Conservation (phyloP, 2,888 invertebrate genomes). For the Drosophila kambysellisi region DNA sequence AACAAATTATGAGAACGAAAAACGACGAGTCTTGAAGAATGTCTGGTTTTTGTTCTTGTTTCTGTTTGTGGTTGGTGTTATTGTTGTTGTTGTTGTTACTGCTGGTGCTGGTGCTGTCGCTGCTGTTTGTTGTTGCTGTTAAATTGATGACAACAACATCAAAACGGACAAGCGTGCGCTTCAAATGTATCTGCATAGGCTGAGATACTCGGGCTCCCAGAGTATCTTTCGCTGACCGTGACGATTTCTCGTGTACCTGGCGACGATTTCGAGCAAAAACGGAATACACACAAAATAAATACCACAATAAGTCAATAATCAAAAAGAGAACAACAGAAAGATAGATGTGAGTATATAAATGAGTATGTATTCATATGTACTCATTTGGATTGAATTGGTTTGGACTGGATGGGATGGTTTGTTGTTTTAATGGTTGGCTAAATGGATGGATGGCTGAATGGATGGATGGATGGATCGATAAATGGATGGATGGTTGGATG, state of each 20-base stretch:
- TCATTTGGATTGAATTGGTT: constrained; percentile 34
- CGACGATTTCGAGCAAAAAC: constrained; percentile 59
- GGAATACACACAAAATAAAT: constrained; percentile 37
- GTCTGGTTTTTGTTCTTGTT: constrained; percentile 60
- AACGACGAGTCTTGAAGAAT: constrained; percentile 69
- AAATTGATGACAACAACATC: constrained; percentile 81
- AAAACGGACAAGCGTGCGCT: constrained; percentile 80
- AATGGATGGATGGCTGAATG: constrained; percentile 12
- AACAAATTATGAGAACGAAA: constrained; percentile 79
- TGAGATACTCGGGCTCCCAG: constrained; percentile 46
- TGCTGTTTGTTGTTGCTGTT: constrained; percentile 56
- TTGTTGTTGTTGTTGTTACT: constrained; percentile 30
- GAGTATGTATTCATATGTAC: constrained; percentile 24
- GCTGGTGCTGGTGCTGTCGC: constrained; percentile 28
- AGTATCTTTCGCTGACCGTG: constrained; percentile 70
- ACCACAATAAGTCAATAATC: constrained; percentile 78
- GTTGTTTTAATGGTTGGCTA: constrained; percentile 13
- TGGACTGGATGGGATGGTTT: constrained; percentile 31
- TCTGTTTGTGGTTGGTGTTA: constrained; percentile 36
- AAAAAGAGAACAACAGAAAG: constrained; percentile 53
- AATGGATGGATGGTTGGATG: constrained; percentile 15
- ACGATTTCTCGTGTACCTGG: constrained; percentile 75
- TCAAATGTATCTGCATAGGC: constrained; percentile 77
- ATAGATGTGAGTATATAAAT: constrained; percentile 35
- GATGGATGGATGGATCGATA: constrained; percentile 13